A percentile compares a stretch with the other conserved stretches of the same genome.
phyloP scores from a whole-genome alignment of 2,113 vertebrate genomes.

The Silurus glanis region DNA sequence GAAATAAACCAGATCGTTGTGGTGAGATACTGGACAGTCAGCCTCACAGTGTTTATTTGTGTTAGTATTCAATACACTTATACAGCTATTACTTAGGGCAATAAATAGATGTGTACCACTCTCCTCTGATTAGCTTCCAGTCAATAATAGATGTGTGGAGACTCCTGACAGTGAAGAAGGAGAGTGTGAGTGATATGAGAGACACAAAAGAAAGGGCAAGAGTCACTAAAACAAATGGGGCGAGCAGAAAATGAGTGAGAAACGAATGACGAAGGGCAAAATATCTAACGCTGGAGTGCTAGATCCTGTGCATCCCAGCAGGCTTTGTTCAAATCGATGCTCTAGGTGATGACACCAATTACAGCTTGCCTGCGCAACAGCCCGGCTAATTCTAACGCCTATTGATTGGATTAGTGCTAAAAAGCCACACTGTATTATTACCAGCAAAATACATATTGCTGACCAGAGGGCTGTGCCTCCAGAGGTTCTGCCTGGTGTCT shows the following conservation, averaged over 20 bases:
- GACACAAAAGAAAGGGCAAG: background rate
- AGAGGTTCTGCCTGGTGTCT: constrained; percentile 11
- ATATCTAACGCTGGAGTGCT: constrained; percentile 26
- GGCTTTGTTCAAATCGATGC: constrained; percentile 54
- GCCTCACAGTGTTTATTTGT: constrained; percentile 60
- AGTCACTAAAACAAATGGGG: constrained; percentile 2
- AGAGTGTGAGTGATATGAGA: background rate
- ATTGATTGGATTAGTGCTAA: constrained; percentile 68
- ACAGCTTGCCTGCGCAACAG: constrained; percentile 70
- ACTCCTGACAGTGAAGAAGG: constrained; percentile 63
- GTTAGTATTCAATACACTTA: constrained; percentile 74
- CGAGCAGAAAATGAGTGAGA: background rate
- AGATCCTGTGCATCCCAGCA: constrained; percentile 44
- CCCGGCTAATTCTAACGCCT: constrained; percentile 74
- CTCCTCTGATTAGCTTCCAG: constrained; percentile 75
- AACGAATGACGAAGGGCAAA: constrained; percentile 10
- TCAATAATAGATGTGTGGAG: constrained; percentile 77
- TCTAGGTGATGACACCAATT: constrained; percentile 70
- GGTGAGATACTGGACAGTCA: constrained; percentile 59
- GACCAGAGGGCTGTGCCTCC: background rate
- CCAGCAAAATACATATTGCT: constrained; percentile 53
- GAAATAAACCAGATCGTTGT: background rate
- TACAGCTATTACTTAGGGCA: constrained; percentile 74
- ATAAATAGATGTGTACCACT: constrained; percentile 72
- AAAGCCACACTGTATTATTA: constrained; percentile 72